These are phyloP conservation scores for Notiomystis cincta DNA, from an alignment of 2,113 vertebrate species.

Conservation along the genomic window DNA sequence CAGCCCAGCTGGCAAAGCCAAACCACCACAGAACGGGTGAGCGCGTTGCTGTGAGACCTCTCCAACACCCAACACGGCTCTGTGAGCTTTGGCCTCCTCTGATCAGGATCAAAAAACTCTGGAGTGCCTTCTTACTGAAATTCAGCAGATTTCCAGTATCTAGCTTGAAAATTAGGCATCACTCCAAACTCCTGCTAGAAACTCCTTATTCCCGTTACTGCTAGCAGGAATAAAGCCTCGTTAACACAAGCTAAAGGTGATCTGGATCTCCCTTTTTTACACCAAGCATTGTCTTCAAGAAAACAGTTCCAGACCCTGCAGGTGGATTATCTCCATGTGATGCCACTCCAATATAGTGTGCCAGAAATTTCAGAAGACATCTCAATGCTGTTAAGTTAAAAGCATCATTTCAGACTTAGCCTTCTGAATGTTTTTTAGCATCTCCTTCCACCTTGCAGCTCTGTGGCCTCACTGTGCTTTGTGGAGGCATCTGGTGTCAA, in stretches of 20 bases:
- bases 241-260: background rate
- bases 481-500: background rate
- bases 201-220: conserved; percentile 3
- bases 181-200: conserved; percentile 27
- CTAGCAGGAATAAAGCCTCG: background rate
- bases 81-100: background rate
- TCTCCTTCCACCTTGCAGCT: background rate
- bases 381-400: background rate
- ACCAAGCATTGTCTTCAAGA: background rate
- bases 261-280: background rate
- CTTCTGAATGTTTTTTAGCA: background rate
- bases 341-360: background rate
- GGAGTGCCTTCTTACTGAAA: background rate
- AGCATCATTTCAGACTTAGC: background rate
- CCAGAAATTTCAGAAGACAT: background rate
- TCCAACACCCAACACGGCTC: background rate
- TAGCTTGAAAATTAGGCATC: conserved; percentile 17
- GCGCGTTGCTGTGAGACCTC: background rate
- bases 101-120: background rate
- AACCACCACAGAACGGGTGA: background rate
- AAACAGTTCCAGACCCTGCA: background rate
- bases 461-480: background rate
- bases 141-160: background rate
- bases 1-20: background rate
- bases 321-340: background rate